These are phyloP conservation scores for Leucophenga montana DNA, from an alignment of 2,888 invertebrate species.

Conservation along the genomic window DNA sequence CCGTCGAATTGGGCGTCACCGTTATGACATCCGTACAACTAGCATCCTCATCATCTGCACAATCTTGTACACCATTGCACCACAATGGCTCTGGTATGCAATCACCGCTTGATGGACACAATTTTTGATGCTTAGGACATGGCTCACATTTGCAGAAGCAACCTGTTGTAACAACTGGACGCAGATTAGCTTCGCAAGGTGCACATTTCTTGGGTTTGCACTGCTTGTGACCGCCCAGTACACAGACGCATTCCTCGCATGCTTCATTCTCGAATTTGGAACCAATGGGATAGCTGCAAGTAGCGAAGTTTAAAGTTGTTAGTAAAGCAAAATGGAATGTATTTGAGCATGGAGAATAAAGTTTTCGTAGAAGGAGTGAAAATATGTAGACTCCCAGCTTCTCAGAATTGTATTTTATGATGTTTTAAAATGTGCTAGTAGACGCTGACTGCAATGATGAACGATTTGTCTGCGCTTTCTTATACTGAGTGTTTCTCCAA, in stretches of 20 bases:
- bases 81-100: conserved; percentile 82
- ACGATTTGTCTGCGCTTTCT: too few species aligned
- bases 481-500: too few species aligned
- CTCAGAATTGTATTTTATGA: too few species aligned
- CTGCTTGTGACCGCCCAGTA: conserved; percentile 80
- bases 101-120: conserved; percentile 83
- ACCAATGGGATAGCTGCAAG: conserved; percentile 81
- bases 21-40: conserved; percentile 74
- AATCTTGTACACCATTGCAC: conserved; percentile 88
- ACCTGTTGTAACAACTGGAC: conserved; percentile 78
- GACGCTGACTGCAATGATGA: too few species aligned
- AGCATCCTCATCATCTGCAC: conserved; percentile 85
- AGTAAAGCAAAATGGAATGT: too few species aligned
- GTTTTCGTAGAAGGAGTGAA: too few species aligned
- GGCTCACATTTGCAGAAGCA: conserved; percentile 85
- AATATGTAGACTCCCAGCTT: too few species aligned
- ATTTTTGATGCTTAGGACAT: conserved; percentile 78
- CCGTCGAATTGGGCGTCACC: conserved; percentile 50
- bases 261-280: conserved; percentile 80
- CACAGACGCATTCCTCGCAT: conserved; percentile 87
- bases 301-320: neutral
- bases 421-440: too few species aligned
- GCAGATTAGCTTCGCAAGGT: conserved; percentile 76
- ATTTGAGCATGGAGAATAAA: too few species aligned
- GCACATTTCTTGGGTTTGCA: conserved; percentile 83